Conservation (phyloP, 2,888 invertebrate genomes). For the Eremobia ochroleuca region DNA sequence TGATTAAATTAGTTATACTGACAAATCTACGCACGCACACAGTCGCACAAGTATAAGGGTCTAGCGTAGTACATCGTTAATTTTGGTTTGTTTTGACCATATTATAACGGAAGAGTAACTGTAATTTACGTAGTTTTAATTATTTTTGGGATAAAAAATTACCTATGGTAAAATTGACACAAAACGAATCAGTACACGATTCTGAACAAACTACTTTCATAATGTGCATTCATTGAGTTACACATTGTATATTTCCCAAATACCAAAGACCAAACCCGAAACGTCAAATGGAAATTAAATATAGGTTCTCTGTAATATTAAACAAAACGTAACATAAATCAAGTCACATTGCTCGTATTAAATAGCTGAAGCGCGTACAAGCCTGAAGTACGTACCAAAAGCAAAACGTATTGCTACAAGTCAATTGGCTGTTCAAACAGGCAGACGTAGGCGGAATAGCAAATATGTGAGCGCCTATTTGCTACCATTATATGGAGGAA, state of each 20-base stretch:
- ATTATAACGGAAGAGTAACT: too few relatives aligned
- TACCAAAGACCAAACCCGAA: neutral
- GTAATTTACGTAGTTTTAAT: too few relatives aligned
- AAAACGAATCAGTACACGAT: too few relatives aligned
- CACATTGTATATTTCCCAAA: conserved; percentile 1
- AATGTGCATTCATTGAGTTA: too few relatives aligned
- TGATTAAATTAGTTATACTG: neutral
- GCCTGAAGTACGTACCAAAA: conserved; percentile 68
- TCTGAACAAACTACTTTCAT: too few relatives aligned
- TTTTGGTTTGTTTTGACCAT: too few relatives aligned
- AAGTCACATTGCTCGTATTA: conserved; percentile 36
- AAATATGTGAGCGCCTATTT: conserved; percentile 75
- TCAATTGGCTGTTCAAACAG: conserved; percentile 81
- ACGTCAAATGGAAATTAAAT: neutral
- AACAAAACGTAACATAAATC: conserved; percentile 31
- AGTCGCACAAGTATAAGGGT: too few relatives aligned
- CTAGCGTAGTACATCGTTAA: too few relatives aligned
- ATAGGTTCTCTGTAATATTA: neutral
- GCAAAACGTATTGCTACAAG: conserved; percentile 79
- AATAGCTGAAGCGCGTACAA: conserved; percentile 54
- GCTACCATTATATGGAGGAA: conserved; percentile 71
- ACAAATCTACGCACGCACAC: too few relatives aligned
- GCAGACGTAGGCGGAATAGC: conserved; percentile 79
- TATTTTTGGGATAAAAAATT: too few relatives aligned
- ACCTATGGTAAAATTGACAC: too few relatives aligned